Evolutionary conservation across 2,888 invertebrate genomes (phyloP).

Genomic region (Drosophila mimica): DNA sequence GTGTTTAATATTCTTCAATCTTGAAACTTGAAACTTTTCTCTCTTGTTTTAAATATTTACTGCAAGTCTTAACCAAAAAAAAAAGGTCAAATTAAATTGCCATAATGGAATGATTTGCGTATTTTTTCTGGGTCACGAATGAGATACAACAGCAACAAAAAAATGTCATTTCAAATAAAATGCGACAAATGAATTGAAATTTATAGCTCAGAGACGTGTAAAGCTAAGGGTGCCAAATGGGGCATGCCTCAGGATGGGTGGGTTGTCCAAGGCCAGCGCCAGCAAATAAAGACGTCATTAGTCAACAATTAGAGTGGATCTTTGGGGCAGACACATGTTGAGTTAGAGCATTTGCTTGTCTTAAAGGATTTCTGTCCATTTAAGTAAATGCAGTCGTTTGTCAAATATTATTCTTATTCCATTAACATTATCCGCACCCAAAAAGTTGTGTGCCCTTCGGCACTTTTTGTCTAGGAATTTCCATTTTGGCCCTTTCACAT

Average conservation of each 20-base stretch:
- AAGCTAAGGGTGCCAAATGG: slow-evolving; percentile 8
- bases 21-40: not conserved
- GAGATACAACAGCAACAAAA: slow-evolving; percentile 38
- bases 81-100: slow-evolving; percentile 68
- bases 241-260: slow-evolving; percentile 13
- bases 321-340: slow-evolving; percentile 34
- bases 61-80: slow-evolving; percentile 22
- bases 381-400: not conserved
- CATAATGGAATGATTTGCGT: slow-evolving; percentile 73
- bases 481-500: slow-evolving; percentile 27
- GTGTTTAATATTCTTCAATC: slow-evolving; percentile 4
- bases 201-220: slow-evolving; percentile 66
- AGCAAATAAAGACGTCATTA: slow-evolving; percentile 41
- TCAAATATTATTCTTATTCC: slow-evolving; percentile 11
- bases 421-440: slow-evolving; percentile 5
- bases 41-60: slow-evolving; percentile 56
- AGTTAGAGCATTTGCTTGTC: slow-evolving; percentile 7
- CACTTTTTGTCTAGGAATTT: slow-evolving; percentile 33
- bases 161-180: slow-evolving; percentile 59
- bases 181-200: slow-evolving; percentile 76
- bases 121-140: slow-evolving; percentile 27
- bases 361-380: slow-evolving; percentile 1
- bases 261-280: not conserved
- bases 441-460: slow-evolving; percentile 16
- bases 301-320: slow-evolving; percentile 67